phyloP scores from a whole-genome alignment of 2,888 invertebrate species.

The Drosophila neutralis region DNA sequence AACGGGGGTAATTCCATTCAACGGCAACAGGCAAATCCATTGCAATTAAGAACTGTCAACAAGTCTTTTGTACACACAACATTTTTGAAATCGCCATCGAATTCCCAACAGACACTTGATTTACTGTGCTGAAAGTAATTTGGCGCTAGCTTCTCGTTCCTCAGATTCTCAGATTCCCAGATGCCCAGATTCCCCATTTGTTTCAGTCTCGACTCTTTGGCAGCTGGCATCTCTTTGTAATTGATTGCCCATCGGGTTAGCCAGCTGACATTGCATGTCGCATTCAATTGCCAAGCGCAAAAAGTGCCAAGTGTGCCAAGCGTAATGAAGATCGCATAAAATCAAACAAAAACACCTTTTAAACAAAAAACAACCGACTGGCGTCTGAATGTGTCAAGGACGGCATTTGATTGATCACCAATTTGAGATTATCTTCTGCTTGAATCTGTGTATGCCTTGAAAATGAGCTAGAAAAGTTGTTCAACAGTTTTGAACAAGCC shows the following conservation, averaged over 20 bases:
- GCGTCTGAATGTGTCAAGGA: conserved; percentile 41
- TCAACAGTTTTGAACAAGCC: neutral
- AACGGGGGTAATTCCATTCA: neutral
- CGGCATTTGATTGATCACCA: conserved; percentile 46
- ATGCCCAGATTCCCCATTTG: conserved; percentile 29
- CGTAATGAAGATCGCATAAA: conserved; percentile 42
- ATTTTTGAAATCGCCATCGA: conserved; percentile 65
- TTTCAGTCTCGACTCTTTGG: conserved; percentile 56
- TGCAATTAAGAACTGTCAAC: conserved; percentile 80
- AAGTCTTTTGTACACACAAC: conserved; percentile 76
- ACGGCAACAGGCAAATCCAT: conserved; percentile 46
- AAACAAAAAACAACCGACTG: conserved; percentile 6
- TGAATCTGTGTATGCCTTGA: neutral
- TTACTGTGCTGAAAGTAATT: conserved; percentile 78
- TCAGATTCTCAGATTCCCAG: conserved; percentile 11
- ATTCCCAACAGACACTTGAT: conserved; percentile 72
- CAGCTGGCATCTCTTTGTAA: conserved; percentile 80
- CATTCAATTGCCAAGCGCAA: conserved; percentile 56
- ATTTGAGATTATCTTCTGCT: conserved; percentile 38
- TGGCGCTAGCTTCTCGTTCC: conserved; percentile 69
- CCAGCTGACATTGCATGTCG: conserved; percentile 74
- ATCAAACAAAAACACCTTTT: conserved; percentile 25
- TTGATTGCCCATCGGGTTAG: conserved; percentile 73
- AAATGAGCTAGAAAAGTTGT: neutral
- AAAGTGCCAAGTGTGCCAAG: conserved; percentile 10